Evolutionary conservation across 2,113 vertebrate genomes (phyloP).

Genomic region (Ammodytes marinus): DNA sequence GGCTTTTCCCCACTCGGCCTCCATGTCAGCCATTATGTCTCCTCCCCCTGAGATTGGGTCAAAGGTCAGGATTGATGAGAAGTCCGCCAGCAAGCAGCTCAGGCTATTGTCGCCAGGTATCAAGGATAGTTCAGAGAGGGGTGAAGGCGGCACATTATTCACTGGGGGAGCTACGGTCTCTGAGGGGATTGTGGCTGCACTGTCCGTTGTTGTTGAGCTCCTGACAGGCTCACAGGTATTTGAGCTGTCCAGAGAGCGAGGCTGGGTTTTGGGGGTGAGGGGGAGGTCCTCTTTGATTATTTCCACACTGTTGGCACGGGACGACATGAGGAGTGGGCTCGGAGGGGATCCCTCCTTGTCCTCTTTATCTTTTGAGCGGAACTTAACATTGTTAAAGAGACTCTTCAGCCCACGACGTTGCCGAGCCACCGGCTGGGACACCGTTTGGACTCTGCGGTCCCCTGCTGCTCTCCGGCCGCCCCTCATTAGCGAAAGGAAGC

Average conservation of each 20-base stretch:
- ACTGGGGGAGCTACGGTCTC: slow-evolving; percentile 75
- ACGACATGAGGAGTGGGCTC: slow-evolving; percentile 87
- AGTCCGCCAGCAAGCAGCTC: slow-evolving; percentile 96
- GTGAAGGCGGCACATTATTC: slow-evolving; percentile 59
- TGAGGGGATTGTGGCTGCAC: slow-evolving; percentile 58
- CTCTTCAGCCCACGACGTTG: slow-evolving; percentile 91
- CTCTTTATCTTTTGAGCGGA: slow-evolving; percentile 88
- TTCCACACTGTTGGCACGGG: slow-evolving; percentile 91
- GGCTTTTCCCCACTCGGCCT: slow-evolving; percentile 88
- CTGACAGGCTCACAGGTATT: slow-evolving; percentile 59
- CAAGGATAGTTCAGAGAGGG: slow-evolving; percentile 84
- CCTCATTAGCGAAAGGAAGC: slow-evolving; percentile 91
- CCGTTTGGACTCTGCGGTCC: slow-evolving; percentile 84
- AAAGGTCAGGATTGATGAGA: slow-evolving; percentile 99
- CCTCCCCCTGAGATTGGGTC: slow-evolving; percentile 95
- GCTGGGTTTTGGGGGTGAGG: slow-evolving; percentile 75
- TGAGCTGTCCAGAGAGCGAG: slow-evolving; percentile 68
- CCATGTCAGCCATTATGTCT: slow-evolving; percentile 94
- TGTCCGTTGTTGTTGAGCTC: slow-evolving; percentile 53
- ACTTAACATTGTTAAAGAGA: slow-evolving; percentile 90
- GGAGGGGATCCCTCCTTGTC: slow-evolving; percentile 84
- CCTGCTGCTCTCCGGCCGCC: slow-evolving; percentile 82
- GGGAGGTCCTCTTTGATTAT: slow-evolving; percentile 89
- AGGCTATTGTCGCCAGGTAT: slow-evolving; percentile 90
- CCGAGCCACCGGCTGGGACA: slow-evolving; percentile 85